Percentiles rank a stretch among this genome's conserved stretches.
phyloP scores from a whole-genome alignment of 1,140 invertebrate genomes.

The Mesaphorura yosii region DNA sequence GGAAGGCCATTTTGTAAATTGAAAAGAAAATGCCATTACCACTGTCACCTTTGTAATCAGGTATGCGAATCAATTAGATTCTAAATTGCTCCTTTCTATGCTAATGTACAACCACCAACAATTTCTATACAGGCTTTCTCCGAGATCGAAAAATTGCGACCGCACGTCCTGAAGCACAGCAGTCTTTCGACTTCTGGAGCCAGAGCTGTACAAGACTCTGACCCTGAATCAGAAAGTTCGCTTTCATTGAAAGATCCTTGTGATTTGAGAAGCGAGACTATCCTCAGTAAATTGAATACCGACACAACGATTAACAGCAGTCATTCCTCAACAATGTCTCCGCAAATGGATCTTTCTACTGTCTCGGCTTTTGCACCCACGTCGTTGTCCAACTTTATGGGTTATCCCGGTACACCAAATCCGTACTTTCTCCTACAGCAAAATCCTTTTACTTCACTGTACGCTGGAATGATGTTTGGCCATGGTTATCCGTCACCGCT shows the following conservation, averaged over 20 bases:
- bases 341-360: too few relatives aligned
- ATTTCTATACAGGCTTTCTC: conserved; percentile 46
- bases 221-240: conserved; percentile 30
- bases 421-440: conserved; percentile 26
- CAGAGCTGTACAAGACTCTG: conserved; percentile 34
- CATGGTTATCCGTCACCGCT: conserved; percentile 16
- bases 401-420: conserved; percentile 23
- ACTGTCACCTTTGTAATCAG: conserved; percentile 78
- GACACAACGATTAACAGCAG: too few relatives aligned
- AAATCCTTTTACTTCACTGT: conserved; percentile 23
- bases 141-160: conserved; percentile 51
- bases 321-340: too few relatives aligned
- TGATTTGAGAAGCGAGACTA: too few relatives aligned
- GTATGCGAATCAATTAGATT: conserved; percentile 33
- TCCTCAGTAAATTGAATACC: too few relatives aligned
- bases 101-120: neutral
- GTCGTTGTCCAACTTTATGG: conserved; percentile 24
- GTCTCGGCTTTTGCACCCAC: conserved; percentile 19
- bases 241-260: too few relatives aligned
- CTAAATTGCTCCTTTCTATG: neutral
- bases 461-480: conserved; percentile 31
- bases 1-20: conserved; percentile 73
- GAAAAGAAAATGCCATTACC: conserved; percentile 70
- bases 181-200: conserved; percentile 32
- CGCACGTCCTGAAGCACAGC: conserved; percentile 58